Evolutionary conservation across 2,888 invertebrate genomes (phyloP).

Genomic region (Meteorus cinctellus): DNA sequence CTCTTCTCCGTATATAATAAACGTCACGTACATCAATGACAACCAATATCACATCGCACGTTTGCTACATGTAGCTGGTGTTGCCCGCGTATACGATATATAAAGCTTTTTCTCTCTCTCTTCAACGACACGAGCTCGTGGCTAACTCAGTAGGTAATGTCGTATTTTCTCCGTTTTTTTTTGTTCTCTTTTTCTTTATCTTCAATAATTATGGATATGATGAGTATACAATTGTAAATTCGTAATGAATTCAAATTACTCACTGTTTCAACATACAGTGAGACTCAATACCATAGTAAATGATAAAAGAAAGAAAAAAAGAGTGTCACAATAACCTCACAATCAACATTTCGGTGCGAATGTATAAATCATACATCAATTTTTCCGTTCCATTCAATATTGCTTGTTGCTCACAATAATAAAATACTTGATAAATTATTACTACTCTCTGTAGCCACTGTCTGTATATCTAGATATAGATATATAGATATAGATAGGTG

Average conservation of each 20-base stretch:
- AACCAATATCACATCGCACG: slow-evolving; percentile 67
- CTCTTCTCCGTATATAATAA: slow-evolving; percentile 51
- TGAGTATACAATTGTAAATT: slow-evolving; percentile 8
- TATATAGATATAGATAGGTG: too few species aligned
- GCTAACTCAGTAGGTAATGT: slow-evolving; percentile 39
- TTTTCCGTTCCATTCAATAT: not conserved
- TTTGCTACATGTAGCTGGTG: slow-evolving; percentile 6
- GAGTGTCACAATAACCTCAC: slow-evolving; percentile 13
- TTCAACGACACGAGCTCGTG: slow-evolving; percentile 25
- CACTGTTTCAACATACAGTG: not conserved
- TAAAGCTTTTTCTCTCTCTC: slow-evolving; percentile 13
- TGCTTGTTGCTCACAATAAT: not conserved
- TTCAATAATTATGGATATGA: not conserved
- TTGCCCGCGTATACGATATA: slow-evolving; percentile 15
- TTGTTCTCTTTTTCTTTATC: not conserved
- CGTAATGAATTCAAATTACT: not conserved
- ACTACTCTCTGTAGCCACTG: too few species aligned
- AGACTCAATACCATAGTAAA: not conserved
- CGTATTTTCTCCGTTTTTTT: not conserved
- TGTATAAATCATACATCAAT: not conserved
- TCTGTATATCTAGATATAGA: too few species aligned
- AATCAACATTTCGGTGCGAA: not conserved
- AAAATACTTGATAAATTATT: too few species aligned
- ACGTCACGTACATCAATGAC: slow-evolving; percentile 68
- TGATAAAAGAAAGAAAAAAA: not conserved